phyloP scores from a whole-genome alignment of 2,888 invertebrate genomes.

The Amphipoea oculea region DNA sequence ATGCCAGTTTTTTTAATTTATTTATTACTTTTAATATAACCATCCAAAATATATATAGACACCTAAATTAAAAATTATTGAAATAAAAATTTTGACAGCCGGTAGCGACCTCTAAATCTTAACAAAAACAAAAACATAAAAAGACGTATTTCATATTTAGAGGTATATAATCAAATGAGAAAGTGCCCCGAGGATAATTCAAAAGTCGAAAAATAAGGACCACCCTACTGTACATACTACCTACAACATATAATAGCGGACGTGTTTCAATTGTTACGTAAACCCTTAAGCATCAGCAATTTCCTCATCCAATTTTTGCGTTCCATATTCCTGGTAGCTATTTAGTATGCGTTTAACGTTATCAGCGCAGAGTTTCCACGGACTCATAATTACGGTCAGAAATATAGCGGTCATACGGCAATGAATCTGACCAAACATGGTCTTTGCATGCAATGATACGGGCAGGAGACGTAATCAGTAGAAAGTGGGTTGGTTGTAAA shows the following conservation, averaged over 20 bases:
- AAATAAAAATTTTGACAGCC: too few relatives aligned
- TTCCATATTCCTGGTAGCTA: constrained; percentile 46
- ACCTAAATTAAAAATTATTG: too few relatives aligned
- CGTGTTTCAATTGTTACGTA: constrained; percentile 14
- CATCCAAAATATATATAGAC: too few relatives aligned
- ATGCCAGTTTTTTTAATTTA: too few relatives aligned
- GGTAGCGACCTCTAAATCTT: too few relatives aligned
- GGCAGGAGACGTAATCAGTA: constrained; percentile 29
- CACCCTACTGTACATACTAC: background rate
- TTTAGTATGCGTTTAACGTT: constrained; percentile 64
- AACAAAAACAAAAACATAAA: too few relatives aligned
- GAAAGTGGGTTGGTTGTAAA: constrained; percentile 34
- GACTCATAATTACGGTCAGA: constrained; percentile 68
- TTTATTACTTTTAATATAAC: too few relatives aligned
- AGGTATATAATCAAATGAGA: too few relatives aligned
- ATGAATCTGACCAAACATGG: constrained; percentile 74
- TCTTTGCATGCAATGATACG: constrained; percentile 78
- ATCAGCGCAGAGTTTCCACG: constrained; percentile 60
- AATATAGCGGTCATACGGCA: constrained; percentile 67
- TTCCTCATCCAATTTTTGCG: constrained; percentile 57
- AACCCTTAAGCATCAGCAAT: constrained; percentile 17
- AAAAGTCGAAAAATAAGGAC: too few relatives aligned
- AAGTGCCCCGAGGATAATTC: too few relatives aligned
- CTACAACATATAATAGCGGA: background rate
- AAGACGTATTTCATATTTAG: too few relatives aligned